Evolutionary conservation across 2,113 vertebrate genomes (phyloP).

Genomic region (Dasyornis broadbenti): DNA sequence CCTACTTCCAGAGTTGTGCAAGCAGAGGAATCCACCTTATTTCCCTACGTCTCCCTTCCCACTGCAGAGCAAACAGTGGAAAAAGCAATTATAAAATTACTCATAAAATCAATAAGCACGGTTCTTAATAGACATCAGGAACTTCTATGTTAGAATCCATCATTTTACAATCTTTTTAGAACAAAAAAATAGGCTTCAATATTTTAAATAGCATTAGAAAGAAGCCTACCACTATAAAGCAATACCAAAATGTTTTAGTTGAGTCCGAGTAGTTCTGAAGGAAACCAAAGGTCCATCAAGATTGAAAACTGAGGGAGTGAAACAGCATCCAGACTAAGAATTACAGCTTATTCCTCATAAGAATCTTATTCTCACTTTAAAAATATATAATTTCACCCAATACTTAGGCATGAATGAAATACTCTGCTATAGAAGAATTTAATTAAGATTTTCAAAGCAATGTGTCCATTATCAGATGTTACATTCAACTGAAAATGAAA

Average conservation of each 20-base stretch:
- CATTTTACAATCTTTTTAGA: background rate
- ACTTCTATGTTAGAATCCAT: background rate
- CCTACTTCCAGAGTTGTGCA: background rate
- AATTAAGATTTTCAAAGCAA: conserved; percentile 33
- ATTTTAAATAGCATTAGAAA: background rate
- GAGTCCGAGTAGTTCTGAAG: background rate
- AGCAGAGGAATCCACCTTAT: background rate
- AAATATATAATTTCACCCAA: background rate
- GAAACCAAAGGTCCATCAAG: background rate
- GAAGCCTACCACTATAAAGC: background rate
- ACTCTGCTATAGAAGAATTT: background rate
- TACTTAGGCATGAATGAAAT: background rate
- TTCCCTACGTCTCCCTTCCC: background rate
- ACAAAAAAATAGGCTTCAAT: background rate
- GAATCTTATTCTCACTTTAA: background rate
- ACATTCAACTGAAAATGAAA: conserved; percentile 34
- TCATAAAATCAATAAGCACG: background rate
- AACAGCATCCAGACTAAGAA: background rate
- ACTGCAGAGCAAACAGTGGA: background rate
- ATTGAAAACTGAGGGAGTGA: background rate
- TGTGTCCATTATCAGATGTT: background rate
- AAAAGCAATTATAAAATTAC: background rate
- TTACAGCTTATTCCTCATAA: background rate
- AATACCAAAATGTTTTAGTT: background rate
- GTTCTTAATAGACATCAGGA: background rate